Conservation (phyloP, 2,888 invertebrate species). For the Tromatobia lineatoria region DNA sequence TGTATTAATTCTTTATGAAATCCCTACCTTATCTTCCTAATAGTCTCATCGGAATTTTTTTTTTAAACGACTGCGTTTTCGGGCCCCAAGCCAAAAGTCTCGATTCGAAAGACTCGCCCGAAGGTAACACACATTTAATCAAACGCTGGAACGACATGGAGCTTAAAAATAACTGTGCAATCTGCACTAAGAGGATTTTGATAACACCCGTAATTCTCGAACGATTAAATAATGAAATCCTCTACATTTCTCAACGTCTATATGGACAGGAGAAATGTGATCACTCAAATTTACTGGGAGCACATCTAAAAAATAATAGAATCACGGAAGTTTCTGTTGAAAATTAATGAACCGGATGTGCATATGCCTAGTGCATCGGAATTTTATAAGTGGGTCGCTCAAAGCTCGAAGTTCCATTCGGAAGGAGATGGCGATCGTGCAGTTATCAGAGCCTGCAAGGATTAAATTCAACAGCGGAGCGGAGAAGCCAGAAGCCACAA, state of each 20-base stretch:
- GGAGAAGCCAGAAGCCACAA: neutral
- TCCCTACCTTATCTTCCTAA: no score
- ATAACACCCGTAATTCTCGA: neutral
- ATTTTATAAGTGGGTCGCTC: neutral
- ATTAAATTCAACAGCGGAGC: constrained; percentile 27
- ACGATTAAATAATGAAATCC: constrained; percentile 9
- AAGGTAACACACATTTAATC: neutral
- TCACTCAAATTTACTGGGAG: neutral
- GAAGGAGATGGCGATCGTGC: neutral
- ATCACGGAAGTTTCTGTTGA: constrained; percentile 1
- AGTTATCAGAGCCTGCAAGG: constrained; percentile 25
- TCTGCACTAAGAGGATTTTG: neutral
- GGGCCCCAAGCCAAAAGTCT: neutral
- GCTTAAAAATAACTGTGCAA: neutral
- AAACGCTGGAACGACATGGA: neutral
- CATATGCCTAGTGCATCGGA: neutral
- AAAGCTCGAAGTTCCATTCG: neutral
- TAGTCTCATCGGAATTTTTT: no score
- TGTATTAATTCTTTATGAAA: no score
- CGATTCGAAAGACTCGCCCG: neutral
- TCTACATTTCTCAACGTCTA: neutral
- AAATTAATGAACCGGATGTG: constrained; percentile 4
- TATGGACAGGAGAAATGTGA: neutral
- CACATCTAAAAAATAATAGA: constrained; percentile 5
- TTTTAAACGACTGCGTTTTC: no score